Conservation (phyloP, 2,113 vertebrate species). For the Clarias magur region DNA sequence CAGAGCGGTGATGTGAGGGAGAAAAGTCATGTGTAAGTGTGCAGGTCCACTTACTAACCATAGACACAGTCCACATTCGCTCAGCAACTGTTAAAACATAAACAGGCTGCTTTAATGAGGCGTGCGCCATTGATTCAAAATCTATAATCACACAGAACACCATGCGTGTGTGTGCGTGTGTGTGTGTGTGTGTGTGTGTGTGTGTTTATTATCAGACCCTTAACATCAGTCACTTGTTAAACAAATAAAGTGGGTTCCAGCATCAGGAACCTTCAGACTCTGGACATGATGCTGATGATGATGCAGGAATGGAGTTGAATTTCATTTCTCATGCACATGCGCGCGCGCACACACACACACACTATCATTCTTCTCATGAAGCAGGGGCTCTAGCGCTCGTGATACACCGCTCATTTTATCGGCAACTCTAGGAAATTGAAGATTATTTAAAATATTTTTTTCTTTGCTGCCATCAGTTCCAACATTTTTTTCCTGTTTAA, state of each 20-base stretch:
- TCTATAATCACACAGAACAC: not conserved
- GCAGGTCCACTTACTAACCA: constrained; percentile 49
- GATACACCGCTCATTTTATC: not conserved
- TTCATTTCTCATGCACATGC: not conserved
- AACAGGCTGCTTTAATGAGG: not conserved
- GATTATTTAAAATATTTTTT: not conserved
- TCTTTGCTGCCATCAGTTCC: not conserved
- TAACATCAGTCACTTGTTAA: not conserved
- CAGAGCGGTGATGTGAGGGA: not conserved
- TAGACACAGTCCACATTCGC: constrained; percentile 40
- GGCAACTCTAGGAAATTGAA: not conserved
- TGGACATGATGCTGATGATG: not conserved
- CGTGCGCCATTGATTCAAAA: not conserved
- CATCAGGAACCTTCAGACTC: not conserved
- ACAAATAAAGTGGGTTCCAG: not conserved
- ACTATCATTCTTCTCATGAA: not conserved
- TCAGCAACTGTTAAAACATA: constrained; percentile 56
- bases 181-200: constrained; percentile 1
- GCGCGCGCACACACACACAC: not conserved
- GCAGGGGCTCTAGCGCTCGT: not conserved
- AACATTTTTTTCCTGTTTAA: not conserved
- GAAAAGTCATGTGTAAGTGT: not conserved
- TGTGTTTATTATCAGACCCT: not conserved
- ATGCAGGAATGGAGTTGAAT: not conserved
- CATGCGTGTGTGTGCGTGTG: not conserved